These are phyloP conservation scores for Cacoxenus indagator DNA, from an alignment of 2,888 invertebrate genomes.

Conservation along the genomic window DNA sequence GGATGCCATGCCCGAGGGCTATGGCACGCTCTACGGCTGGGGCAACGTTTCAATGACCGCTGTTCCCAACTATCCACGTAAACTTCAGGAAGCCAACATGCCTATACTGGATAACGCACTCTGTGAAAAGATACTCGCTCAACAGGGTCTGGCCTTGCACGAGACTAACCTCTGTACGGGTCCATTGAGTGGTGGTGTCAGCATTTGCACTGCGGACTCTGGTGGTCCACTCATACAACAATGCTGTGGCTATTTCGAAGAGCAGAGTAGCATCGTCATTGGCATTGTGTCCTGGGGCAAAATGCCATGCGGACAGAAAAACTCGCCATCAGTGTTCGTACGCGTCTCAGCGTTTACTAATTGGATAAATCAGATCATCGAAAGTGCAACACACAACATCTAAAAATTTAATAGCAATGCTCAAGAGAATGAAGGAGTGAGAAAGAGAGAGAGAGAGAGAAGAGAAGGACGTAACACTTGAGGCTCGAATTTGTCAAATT, in stretches of 20 bases:
- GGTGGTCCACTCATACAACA: slow-evolving; percentile 68
- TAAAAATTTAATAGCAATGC: slow-evolving; percentile 30
- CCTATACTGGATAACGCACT: slow-evolving; percentile 62
- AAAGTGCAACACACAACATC: slow-evolving; percentile 51
- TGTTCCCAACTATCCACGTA: slow-evolving; percentile 62
- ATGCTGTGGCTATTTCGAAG: slow-evolving; percentile 50
- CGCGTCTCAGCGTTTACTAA: slow-evolving; percentile 71
- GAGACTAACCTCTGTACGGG: slow-evolving; percentile 69
- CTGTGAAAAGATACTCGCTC: slow-evolving; percentile 63
- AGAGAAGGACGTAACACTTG: background rate
- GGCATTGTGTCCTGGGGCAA: slow-evolving; percentile 73
- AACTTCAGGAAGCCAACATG: slow-evolving; percentile 62
- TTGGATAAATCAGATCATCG: slow-evolving; percentile 67
- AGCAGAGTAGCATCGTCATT: slow-evolving; percentile 59
- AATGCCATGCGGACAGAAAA: slow-evolving; percentile 70
- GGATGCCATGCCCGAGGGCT: slow-evolving; percentile 56
- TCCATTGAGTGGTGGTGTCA: slow-evolving; percentile 65
- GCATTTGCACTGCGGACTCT: slow-evolving; percentile 68
- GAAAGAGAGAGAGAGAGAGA: slow-evolving; percentile 20
- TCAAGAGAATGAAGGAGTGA: background rate
- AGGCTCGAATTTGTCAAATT: slow-evolving; percentile 47
- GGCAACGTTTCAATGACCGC: slow-evolving; percentile 68
- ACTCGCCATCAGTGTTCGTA: slow-evolving; percentile 72
- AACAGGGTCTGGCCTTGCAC: slow-evolving; percentile 59
- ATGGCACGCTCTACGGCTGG: slow-evolving; percentile 68